A percentile compares a stretch with the other conserved stretches of the same genome.
phyloP scores from a whole-genome alignment of 2,797 vertebrate species.

The Octomys mimax region DNA sequence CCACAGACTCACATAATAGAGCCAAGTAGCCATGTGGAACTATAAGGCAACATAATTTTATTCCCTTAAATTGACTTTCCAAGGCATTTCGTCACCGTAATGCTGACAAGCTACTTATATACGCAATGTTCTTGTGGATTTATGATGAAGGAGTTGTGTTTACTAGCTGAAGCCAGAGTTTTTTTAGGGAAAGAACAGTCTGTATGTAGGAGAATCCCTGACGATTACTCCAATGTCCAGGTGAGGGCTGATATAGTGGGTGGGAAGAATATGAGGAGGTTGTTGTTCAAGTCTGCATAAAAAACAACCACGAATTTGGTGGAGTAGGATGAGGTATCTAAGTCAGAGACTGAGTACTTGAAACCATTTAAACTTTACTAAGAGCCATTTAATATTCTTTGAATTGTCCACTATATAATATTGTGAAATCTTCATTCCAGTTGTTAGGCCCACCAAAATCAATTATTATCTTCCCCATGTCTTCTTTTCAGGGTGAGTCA shows the following conservation, averaged over 20 bases:
- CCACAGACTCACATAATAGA: neutral
- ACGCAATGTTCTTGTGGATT: neutral
- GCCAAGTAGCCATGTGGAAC: neutral
- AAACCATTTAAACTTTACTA: neutral
- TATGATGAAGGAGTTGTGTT: neutral
- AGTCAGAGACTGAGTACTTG: neutral
- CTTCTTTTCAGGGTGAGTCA: neutral
- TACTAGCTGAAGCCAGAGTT: neutral
- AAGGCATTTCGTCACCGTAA: neutral
- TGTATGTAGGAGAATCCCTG: neutral
- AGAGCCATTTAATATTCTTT: neutral
- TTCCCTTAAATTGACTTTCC: neutral
- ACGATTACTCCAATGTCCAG: neutral
- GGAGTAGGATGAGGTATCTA: accelerated
- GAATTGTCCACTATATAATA: neutral
- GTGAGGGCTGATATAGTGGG: neutral
- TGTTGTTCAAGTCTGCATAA: neutral
- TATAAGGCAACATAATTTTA: neutral
- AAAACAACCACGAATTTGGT: neutral
- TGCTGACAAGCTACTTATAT: neutral
- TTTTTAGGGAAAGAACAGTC: neutral
- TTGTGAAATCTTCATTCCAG: neutral
- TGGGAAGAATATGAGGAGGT: neutral
- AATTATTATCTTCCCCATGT: neutral
- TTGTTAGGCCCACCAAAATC: neutral